Percentiles rank a stretch among this genome's conserved stretches.
Evolutionary conservation across 2,888 invertebrate species (phyloP).

Genomic region (Lamellibrachia columna): DNA sequence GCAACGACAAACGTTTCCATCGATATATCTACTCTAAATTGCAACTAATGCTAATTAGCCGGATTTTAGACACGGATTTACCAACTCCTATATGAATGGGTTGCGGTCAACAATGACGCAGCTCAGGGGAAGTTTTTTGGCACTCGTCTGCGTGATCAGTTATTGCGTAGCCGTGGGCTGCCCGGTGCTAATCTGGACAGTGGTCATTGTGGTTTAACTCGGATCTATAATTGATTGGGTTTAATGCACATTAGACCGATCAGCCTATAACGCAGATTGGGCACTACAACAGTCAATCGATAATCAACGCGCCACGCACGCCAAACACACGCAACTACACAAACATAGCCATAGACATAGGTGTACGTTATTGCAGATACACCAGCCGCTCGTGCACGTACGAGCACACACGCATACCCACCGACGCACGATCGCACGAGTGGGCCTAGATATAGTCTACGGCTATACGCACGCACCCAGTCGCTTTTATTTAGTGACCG

Average conservation of each 20-base stretch:
- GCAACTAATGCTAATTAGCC: too few species aligned
- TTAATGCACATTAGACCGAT: too few species aligned
- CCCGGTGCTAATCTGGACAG: too few species aligned
- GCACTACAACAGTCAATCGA: too few species aligned
- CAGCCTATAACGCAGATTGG: too few species aligned
- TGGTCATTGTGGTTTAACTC: slow-evolving; percentile 8
- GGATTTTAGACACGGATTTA: too few species aligned
- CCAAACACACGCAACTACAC: neutral
- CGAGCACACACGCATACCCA: neutral
- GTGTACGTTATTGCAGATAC: neutral
- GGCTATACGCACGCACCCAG: neutral
- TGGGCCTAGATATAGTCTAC: neutral
- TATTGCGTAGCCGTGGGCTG: too few species aligned
- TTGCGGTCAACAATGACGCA: neutral
- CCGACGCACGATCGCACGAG: neutral
- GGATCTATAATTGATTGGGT: neutral
- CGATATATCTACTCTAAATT: too few species aligned
- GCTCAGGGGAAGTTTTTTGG: neutral
- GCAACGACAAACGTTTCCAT: too few species aligned
- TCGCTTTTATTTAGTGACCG: neutral
- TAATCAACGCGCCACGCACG: neutral
- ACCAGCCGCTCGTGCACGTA: neutral
- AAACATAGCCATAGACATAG: neutral
- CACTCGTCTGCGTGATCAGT: neutral
- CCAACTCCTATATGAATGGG: too few species aligned